Evolutionary conservation across 35 echinoderm and acorn worm species (phyloP).

Genomic region (Heliocidaris erythrogramma): DNA sequence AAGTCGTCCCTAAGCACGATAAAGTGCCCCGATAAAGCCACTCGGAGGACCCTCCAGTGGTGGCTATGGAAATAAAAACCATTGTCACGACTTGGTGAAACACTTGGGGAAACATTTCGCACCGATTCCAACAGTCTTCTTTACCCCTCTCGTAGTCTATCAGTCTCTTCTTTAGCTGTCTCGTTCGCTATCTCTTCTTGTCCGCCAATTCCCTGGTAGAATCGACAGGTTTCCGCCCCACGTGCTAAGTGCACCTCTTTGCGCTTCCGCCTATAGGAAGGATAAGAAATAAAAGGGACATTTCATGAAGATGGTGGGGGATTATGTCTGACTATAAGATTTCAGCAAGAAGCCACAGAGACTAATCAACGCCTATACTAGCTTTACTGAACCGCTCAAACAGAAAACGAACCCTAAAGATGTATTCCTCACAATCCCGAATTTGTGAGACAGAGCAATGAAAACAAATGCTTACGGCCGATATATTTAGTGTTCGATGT

Average conservation of each 20-base stretch:
- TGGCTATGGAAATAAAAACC: slow-evolving; percentile 12
- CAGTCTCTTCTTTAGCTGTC: neutral
- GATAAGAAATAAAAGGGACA: neutral
- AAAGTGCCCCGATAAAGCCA: neutral
- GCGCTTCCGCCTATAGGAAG: neutral
- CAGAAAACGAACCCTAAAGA: too few relatives aligned
- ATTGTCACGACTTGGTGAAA: slow-evolving; percentile 29
- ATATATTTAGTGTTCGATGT: too few relatives aligned
- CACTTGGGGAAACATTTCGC: slow-evolving; percentile 22
- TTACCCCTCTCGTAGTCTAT: too few relatives aligned
- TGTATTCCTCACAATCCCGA: too few relatives aligned
- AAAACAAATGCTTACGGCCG: too few relatives aligned
- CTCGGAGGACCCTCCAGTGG: neutral
- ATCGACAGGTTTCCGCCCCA: slow-evolving; percentile 10
- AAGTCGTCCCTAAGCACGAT: neutral
- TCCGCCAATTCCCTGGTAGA: slow-evolving; percentile 15
- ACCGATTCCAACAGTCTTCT: neutral
- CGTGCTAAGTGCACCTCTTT: slow-evolving; percentile 1
- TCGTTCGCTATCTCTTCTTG: neutral
- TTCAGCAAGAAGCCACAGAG: neutral
- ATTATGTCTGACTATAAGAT: slow-evolving; percentile 5
- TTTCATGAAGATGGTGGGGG: neutral
- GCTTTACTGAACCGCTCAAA: neutral
- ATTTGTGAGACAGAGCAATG: too few relatives aligned
- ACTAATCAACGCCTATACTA: neutral